Conservation (phyloP, 2,113 vertebrate genomes). For the Dermatemys mawii region DNA sequence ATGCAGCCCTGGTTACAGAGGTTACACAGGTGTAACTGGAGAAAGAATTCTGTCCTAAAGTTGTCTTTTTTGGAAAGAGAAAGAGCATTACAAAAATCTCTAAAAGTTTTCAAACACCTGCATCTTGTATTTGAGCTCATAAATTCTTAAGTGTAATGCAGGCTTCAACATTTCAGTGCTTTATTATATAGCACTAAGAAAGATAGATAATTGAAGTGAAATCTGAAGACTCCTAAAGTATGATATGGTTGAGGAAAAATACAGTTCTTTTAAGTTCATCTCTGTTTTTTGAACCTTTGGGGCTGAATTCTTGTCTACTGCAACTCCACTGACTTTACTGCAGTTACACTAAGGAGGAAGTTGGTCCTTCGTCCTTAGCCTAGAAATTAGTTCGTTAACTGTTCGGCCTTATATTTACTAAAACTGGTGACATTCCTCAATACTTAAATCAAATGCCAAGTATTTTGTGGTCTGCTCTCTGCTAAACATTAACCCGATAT, state of each 20-base stretch:
- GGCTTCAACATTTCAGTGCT: constrained; percentile 21
- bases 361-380: background rate
- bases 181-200: constrained; percentile 15
- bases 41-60: background rate
- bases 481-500: constrained; percentile 21
- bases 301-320: background rate
- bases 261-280: constrained; percentile 25
- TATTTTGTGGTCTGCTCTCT: background rate
- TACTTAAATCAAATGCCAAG: constrained; percentile 51
- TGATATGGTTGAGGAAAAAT: background rate
- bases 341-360: background rate
- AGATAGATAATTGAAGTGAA: constrained; percentile 42
- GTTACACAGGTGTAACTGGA: background rate
- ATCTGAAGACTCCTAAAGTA: background rate
- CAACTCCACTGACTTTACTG: background rate
- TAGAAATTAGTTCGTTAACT: constrained; percentile 50
- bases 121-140: background rate
- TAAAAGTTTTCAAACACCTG: background rate
- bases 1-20: background rate
- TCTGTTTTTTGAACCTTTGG: background rate
- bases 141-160: background rate
- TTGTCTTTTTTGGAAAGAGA: background rate
- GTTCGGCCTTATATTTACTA: background rate
- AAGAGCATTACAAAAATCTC: background rate
- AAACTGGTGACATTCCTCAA: constrained; percentile 30